Percentiles rank a stretch among this genome's conserved stretches.
phyloP scores from a whole-genome alignment of 2,888 invertebrate genomes.

The Cantharis nigra region DNA sequence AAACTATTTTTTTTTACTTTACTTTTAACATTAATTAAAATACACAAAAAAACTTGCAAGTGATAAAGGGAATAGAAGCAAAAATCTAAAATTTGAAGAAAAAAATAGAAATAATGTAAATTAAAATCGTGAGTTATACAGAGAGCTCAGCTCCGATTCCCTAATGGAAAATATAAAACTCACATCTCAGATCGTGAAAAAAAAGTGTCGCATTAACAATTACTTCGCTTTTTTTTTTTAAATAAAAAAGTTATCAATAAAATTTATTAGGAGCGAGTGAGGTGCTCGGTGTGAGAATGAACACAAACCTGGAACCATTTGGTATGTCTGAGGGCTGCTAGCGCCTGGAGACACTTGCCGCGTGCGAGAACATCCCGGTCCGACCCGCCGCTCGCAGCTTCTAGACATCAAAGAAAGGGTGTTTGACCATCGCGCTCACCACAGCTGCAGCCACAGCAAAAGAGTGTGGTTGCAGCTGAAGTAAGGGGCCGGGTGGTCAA shows the following conservation, averaged over 20 bases:
- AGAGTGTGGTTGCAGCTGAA: constrained; percentile 38
- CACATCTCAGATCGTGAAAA: constrained; percentile 49
- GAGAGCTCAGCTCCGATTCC: constrained; percentile 44
- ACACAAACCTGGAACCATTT: constrained; percentile 99
- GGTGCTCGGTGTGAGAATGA: constrained; percentile 53
- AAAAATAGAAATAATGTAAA: constrained; percentile 34
- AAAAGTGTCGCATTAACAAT: constrained; percentile 33
- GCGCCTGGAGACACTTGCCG: constrained; percentile 99
- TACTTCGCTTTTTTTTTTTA: constrained; percentile 7
- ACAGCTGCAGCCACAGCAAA: constrained; percentile 39
- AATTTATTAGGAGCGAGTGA: constrained; percentile 17
- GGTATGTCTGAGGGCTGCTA: constrained; percentile 99
- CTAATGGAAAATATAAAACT: constrained; percentile 44
- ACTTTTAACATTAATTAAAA: constrained; percentile 19
- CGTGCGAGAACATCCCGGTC: constrained; percentile 95
- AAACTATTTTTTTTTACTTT: constrained; percentile 7
- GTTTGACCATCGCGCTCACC: constrained; percentile 71
- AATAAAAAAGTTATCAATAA: not conserved
- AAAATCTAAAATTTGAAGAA: constrained; percentile 50
- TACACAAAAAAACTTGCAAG: constrained; percentile 8
- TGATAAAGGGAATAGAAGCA: constrained; percentile 50
- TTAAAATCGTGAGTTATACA: constrained; percentile 29
- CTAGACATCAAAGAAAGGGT: constrained; percentile 63
- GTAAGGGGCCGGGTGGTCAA: constrained; percentile 63
- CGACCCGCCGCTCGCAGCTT: constrained; percentile 72